phyloP scores from a whole-genome alignment of 2,888 invertebrate genomes.

The Neoitamus cyanurus region DNA sequence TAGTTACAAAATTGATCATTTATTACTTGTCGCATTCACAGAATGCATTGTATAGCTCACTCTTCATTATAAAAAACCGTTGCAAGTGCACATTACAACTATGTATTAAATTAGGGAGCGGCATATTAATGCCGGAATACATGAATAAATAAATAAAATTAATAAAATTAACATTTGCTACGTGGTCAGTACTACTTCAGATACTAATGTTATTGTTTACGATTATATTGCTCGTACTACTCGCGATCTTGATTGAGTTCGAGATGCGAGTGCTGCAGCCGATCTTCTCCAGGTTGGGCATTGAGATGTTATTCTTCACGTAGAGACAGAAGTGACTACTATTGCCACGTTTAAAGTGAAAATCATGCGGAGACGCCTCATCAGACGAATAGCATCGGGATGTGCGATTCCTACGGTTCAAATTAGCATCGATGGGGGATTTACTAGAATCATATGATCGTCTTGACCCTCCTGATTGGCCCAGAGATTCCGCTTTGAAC shows the following conservation, averaged over 20 bases:
- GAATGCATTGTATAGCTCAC: background rate
- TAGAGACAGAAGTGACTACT: background rate
- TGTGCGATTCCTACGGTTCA: background rate
- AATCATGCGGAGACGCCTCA: background rate
- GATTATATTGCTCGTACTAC: constrained; percentile 59
- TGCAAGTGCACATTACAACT: background rate
- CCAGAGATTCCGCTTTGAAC: background rate
- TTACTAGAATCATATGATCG: background rate
- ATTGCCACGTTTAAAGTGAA: too few species aligned
- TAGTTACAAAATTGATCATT: background rate
- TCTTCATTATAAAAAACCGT: background rate
- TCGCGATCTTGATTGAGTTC: constrained; percentile 58
- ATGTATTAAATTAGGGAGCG: background rate
- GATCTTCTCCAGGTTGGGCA: constrained; percentile 54
- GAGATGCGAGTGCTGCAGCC: constrained; percentile 55
- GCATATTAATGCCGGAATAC: background rate
- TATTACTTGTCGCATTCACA: constrained; percentile 27
- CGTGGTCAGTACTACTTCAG: background rate
- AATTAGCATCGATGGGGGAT: background rate
- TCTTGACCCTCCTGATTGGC: background rate
- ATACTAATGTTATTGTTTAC: constrained; percentile 59
- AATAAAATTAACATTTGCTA: background rate
- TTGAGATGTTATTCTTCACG: constrained; percentile 54
- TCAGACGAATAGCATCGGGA: background rate
- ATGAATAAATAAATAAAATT: constrained; percentile 12